Evolutionary conservation across 2,113 vertebrate species (phyloP), one percentile per base, ranked within the genome.

Genomic region (Formicarius rufipectus): DNA sequence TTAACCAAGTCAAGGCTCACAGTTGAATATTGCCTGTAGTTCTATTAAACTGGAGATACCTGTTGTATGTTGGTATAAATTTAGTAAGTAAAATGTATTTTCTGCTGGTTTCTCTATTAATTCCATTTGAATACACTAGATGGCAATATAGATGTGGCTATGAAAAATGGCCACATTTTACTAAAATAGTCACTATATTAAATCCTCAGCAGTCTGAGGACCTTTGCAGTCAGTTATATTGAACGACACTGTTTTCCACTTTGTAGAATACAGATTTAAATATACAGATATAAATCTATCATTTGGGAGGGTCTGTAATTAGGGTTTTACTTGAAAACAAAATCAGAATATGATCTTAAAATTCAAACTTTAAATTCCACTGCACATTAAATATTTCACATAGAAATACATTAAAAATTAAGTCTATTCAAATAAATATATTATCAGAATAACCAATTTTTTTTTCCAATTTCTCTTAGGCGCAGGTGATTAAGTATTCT

Each of bases 401-500:
- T 89, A 67, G 20, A 45, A 83, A 28, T n/a, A 77, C 30, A 62
- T 86, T 73, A 33, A 49, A 40, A 76, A n/a, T 52, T n/a, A 78
- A 73, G 13, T 71, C 40, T 58, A 20, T 72, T 37, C 19, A 69
- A 88, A 71, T 50, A 66, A 91, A 71, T 40, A 6, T 59, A 31
- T 75, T 27, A 52, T 53, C 63, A 75, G 33, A 95, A 52, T 96
- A 91, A 97, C 72, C 9, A 11, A 5, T 66, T 58, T 87, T 92
- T 84, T 96, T 92, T 95, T 55, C 92, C 73, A 2, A 90, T 96
- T 89, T 95, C 87, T 84, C 39, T 35, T 98, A 99, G 99, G 95
- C 98, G 31, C 98, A 92, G 93, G 68, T 98, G 64, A 94, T 99
- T 88, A 98, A 98, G 87, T 99, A 98, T 83, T 98, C 95, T 14